Evolutionary conservation across 1,140 invertebrate genomes (phyloP).

Genomic region (Coelopa frigida): DNA sequence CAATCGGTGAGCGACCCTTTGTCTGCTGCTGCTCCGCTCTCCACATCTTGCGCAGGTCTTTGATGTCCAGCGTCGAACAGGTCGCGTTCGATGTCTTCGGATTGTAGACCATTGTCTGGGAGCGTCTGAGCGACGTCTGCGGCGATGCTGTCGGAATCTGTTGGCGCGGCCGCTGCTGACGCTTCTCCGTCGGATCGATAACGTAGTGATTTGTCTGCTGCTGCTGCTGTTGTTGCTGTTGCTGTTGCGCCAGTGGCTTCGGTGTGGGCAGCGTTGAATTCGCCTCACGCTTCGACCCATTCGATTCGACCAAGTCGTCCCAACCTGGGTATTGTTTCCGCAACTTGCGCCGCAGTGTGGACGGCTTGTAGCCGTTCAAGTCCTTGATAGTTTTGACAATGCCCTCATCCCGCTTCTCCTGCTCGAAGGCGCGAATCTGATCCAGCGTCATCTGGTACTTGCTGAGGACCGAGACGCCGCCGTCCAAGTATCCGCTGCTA

Average conservation of each 20-base stretch:
- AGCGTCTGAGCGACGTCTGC: slow-evolving; percentile 27
- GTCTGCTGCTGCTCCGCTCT: slow-evolving; percentile 2
- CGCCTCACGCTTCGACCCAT: not conserved
- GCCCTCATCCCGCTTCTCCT: slow-evolving; percentile 19
- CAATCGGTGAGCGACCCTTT: slow-evolving; percentile 19
- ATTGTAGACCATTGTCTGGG: slow-evolving; percentile 32
- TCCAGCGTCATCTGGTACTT: slow-evolving; percentile 56
- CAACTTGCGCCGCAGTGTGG: slow-evolving; percentile 49
- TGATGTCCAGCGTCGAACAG: slow-evolving; percentile 13
- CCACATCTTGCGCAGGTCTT: slow-evolving; percentile 10
- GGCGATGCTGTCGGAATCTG: slow-evolving; percentile 35
- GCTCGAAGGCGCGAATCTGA: slow-evolving; percentile 44
- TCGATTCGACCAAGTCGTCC: slow-evolving; percentile 38
- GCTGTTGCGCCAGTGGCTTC: not conserved
- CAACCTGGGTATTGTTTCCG: slow-evolving; percentile 50
- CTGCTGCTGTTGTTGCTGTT: not conserved
- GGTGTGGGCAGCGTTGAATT: not conserved
- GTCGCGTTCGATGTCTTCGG: slow-evolving; percentile 4
- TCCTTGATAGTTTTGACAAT: slow-evolving; percentile 46
- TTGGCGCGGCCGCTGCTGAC: slow-evolving; percentile 31
- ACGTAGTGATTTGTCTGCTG: slow-evolving; percentile 31
- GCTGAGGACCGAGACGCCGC: slow-evolving; percentile 51
- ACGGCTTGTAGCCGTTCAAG: slow-evolving; percentile 53
- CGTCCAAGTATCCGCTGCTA: slow-evolving; percentile 36
- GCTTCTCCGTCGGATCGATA: slow-evolving; percentile 30